phyloP scores from a whole-genome alignment of 2,888 invertebrate genomes.

The Rhagophthalmus giganteus region DNA sequence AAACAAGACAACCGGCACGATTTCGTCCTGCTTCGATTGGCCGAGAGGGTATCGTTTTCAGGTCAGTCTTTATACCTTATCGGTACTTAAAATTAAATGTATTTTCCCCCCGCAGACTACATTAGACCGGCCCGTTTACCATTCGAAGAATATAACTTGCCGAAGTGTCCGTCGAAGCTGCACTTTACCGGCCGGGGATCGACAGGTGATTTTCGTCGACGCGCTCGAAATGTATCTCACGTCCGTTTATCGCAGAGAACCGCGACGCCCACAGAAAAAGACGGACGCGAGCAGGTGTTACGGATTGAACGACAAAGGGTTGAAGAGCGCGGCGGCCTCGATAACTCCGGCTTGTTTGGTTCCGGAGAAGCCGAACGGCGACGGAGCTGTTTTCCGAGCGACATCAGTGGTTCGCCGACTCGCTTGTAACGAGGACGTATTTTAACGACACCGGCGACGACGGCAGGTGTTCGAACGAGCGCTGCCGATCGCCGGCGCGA shows the following conservation, averaged over 20 bases:
- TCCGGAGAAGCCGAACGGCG: background rate
- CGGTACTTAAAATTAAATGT: no score
- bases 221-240: no score
- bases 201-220: constrained; percentile 1
- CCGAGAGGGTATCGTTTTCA: background rate
- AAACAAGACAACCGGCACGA: background rate
- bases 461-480: constrained; percentile 2
- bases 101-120: no score
- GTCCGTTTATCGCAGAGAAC: no score
- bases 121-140: constrained; percentile 9
- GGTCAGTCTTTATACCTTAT: background rate
- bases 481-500: constrained; percentile 3
- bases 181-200: constrained; percentile 8
- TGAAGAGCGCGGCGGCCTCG: background rate
- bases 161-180: background rate
- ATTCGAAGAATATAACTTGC: constrained; percentile 1
- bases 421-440: constrained; percentile 5
- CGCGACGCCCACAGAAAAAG: no score
- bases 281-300: background rate
- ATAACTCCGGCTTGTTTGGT: background rate
- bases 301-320: constrained; percentile 1
- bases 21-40: background rate
- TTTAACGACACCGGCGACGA: background rate
- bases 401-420: constrained; percentile 8
- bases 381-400: constrained; percentile 1